Percentiles rank a stretch among this genome's conserved stretches.
phyloP scores from a whole-genome alignment of 2,113 vertebrate species.

The Gobiocypris rarus region DNA sequence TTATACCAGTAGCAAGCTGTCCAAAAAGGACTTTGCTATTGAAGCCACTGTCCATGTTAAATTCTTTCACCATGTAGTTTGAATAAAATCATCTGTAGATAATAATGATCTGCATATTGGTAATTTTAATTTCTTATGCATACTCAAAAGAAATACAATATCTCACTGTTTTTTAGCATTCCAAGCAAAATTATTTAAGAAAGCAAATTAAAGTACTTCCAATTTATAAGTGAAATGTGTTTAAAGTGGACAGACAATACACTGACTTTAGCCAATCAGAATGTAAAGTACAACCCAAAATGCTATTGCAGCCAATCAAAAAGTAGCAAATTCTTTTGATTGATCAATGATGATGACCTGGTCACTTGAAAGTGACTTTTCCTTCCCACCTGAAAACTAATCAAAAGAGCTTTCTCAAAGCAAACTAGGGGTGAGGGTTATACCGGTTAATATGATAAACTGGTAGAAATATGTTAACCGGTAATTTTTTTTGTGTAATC shows the following conservation, averaged over 20 bases:
- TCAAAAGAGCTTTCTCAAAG: neutral
- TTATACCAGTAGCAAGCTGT: conserved; percentile 30
- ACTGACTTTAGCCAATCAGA: neutral
- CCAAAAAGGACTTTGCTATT: neutral
- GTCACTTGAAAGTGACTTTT: neutral
- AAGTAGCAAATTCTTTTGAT: neutral
- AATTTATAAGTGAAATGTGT: neutral
- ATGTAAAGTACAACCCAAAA: neutral
- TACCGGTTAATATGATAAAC: neutral
- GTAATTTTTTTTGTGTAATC: neutral
- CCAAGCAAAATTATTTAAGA: no score
- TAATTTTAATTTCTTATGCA: neutral
- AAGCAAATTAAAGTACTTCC: neutral
- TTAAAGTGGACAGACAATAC: neutral
- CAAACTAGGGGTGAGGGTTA: neutral
- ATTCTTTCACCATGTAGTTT: neutral
- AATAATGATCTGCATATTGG: neutral
- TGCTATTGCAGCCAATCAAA: neutral
- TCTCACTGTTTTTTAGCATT: neutral
- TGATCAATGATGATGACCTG: neutral
- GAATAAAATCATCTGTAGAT: neutral
- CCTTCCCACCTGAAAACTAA: neutral
- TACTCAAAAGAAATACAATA: neutral
- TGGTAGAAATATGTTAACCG: neutral
- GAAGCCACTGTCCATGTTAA: neutral